Percentiles rank a stretch among this genome's conserved stretches.
Evolutionary conservation across 2,113 vertebrate genomes (phyloP).

Genomic region (Megalops atlanticus): DNA sequence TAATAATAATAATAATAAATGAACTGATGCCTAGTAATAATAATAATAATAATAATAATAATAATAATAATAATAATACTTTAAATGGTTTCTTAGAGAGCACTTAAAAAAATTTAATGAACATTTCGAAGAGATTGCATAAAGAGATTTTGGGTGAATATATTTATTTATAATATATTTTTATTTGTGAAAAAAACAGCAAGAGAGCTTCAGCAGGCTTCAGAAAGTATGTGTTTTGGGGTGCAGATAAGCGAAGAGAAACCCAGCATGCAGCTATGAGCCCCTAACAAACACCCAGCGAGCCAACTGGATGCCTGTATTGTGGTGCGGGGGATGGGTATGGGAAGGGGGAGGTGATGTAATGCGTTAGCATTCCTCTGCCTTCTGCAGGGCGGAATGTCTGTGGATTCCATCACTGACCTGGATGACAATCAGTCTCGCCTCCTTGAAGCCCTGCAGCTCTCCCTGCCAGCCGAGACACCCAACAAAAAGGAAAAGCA

Average conservation of each 20-base stretch:
- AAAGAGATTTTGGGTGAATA: too few relatives aligned
- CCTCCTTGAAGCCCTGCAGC: constrained; percentile 92
- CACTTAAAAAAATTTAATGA: too few relatives aligned
- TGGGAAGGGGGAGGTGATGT: constrained; percentile 8
- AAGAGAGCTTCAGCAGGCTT: too few relatives aligned
- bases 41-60: too few relatives aligned
- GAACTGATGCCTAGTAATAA: too few relatives aligned
- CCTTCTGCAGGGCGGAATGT: constrained; percentile 87
- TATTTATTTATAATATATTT: too few relatives aligned
- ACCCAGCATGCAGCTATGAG: neutral
- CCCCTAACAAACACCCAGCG: neutral
- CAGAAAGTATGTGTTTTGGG: neutral
- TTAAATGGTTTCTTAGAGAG: too few relatives aligned
- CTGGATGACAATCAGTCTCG: constrained; percentile 94
- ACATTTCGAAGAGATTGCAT: too few relatives aligned
- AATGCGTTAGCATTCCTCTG: constrained; percentile 30
- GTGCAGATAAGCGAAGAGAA: neutral
- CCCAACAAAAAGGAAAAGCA: constrained; percentile 87
- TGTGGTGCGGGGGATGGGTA: neutral
- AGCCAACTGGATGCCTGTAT: neutral
- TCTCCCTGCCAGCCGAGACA: constrained; percentile 88
- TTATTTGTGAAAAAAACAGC: too few relatives aligned
- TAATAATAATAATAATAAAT: too few relatives aligned
- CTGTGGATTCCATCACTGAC: constrained; percentile 98
- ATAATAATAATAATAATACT: too few relatives aligned